Evolutionary conservation across 2,113 vertebrate species (phyloP), one percentile per base, ranked within the genome.

Genomic region (Crotophaga sulcirostris): DNA sequence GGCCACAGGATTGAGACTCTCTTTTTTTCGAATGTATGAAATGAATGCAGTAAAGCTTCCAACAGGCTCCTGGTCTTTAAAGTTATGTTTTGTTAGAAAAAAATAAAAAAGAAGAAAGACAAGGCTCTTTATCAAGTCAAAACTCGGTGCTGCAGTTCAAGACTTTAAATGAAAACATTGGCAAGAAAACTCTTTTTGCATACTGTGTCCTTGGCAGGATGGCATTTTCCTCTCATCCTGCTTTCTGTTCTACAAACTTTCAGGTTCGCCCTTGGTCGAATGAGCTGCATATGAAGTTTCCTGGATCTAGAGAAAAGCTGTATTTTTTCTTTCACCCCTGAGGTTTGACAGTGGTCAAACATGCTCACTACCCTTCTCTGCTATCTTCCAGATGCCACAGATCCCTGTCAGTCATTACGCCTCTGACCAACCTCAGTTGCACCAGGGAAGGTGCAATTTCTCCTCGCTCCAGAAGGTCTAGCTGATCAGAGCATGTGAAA

Each of bases 81-180:
- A 94, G 51, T 70, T 60, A 24, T 11, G 12, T 18, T 88, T 90
- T 90, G 18, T 31, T 42, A 80, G 54, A 54, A 84, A 92, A 77
- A 84, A 92, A 52, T 13, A 84, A 70, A 29, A 83, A 73, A 84
- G 45, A 51, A 84, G 40, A 62, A 72, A 66, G 24, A 56, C 92
- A 92, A 79, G 24, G 9, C 18, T 88, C 34, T 51, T 70, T 59
- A 76, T 83, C 34, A 88, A 83, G 36, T 36, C 31, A 80, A 90
- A 89, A 90, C 16, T 77, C 42, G 62, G 23, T 60, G 55, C 25
- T 73, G 45, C 63, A 73, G 58, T 68, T 44, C 58, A 90, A 64
- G 44, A 68, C 14, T 82, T 93, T 42, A 78, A 66, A 9, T 49
- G 11, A 64, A 90, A 69, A 3, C 14, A 11, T 11, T 54, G 51